These are phyloP conservation scores for Prunella strophiata DNA, from an alignment of 2,797 vertebrate genomes.

Conservation along the genomic window DNA sequence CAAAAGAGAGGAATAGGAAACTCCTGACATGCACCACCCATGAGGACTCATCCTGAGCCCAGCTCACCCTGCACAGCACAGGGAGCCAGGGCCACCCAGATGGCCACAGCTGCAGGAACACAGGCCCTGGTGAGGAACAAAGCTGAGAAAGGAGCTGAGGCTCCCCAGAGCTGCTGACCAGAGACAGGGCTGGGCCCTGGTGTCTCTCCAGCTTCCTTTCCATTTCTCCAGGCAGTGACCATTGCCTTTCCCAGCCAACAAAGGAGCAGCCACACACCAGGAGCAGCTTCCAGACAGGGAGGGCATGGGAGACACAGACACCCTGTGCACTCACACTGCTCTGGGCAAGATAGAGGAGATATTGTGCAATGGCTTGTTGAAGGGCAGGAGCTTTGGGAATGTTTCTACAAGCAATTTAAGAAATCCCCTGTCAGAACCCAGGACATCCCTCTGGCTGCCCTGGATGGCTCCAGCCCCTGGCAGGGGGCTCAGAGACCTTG, in stretches of 20 bases:
- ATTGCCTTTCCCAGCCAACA: neutral
- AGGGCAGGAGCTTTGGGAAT: neutral
- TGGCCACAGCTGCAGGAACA: neutral
- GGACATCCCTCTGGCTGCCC: too few relatives aligned
- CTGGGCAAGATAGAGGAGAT: neutral
- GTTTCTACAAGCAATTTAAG: neutral
- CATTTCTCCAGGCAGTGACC: neutral
- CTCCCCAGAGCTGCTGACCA: neutral
- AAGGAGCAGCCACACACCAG: neutral
- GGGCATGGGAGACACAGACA: neutral
- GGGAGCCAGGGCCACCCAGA: conserved; percentile 17
- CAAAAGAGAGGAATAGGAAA: neutral
- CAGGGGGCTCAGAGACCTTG: too few relatives aligned
- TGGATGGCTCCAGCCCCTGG: too few relatives aligned
- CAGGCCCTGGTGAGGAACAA: neutral
- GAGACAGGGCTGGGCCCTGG: neutral
- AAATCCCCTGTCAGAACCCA: too few relatives aligned
- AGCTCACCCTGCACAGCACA: neutral
- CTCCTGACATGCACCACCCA: neutral
- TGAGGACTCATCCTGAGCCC: neutral
- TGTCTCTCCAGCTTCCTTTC: neutral
- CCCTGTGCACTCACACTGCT: neutral
- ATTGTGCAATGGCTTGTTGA: neutral
- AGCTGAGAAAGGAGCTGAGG: neutral
- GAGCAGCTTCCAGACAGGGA: neutral